These are phyloP conservation scores for Macropis europaea DNA, from an alignment of 2,888 invertebrate genomes.

Conservation along the genomic window DNA sequence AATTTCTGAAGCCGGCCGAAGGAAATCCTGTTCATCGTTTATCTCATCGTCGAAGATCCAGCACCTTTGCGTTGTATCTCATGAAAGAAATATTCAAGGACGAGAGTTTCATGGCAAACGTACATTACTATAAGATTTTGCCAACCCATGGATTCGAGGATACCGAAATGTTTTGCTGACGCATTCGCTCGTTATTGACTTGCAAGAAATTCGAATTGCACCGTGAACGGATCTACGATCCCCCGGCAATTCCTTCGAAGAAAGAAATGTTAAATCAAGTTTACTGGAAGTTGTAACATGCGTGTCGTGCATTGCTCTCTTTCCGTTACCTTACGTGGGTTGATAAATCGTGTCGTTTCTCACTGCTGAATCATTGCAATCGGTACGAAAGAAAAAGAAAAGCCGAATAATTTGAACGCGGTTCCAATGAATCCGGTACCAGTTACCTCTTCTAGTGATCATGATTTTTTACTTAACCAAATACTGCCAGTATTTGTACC, in stretches of 20 bases:
- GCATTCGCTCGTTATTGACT: slow-evolving; percentile 2
- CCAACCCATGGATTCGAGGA: not conserved
- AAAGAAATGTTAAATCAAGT: slow-evolving; percentile 68
- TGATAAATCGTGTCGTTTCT: slow-evolving; percentile 45
- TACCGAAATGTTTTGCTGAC: slow-evolving; percentile 1
- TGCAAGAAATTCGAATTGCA: slow-evolving; percentile 35
- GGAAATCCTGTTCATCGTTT: not conserved
- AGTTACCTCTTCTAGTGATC: slow-evolving; percentile 69
- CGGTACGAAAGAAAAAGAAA: slow-evolving; percentile 5
- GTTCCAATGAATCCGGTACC: slow-evolving; percentile 46
- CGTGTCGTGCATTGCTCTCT: slow-evolving; percentile 52
- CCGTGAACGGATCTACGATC: slow-evolving; percentile 69
- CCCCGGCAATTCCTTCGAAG: slow-evolving; percentile 68
- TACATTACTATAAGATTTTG: not conserved
- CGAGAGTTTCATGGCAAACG: not conserved
- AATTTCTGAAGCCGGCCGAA: slow-evolving; percentile 31
- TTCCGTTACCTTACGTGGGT: slow-evolving; percentile 16
- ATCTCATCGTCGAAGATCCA: not conserved
- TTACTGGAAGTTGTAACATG: slow-evolving; percentile 68
- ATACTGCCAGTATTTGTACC: slow-evolving; percentile 78
- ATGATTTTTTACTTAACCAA: slow-evolving; percentile 75
- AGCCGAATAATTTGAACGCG: slow-evolving; percentile 23
- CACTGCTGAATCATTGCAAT: slow-evolving; percentile 15
- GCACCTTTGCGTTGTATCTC: slow-evolving; percentile 4
- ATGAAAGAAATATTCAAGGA: not conserved